phyloP scores from a whole-genome alignment of 30 jellyfish, hydroid and myxozoan species.

The Aurelia aurita region DNA sequence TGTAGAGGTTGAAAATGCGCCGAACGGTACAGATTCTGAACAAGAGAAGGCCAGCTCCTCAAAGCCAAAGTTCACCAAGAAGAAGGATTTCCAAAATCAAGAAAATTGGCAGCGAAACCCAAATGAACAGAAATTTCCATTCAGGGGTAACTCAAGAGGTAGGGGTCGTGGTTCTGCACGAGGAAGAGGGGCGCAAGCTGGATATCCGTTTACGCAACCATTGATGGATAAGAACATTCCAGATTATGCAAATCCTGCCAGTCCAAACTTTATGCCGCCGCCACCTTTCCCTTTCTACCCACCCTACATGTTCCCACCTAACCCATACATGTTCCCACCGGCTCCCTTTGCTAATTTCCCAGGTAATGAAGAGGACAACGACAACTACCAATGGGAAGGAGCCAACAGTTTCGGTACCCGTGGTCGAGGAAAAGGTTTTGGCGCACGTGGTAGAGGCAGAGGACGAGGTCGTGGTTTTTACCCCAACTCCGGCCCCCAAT shows the following conservation, averaged over 20 bases:
- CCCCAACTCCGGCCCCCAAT: not conserved
- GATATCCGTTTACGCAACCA: not conserved
- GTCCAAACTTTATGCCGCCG: not conserved
- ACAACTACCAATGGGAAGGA: not conserved
- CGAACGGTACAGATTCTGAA: too few relatives aligned
- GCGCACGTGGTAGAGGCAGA: constrained; percentile 8
- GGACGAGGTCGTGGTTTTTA: constrained; percentile 7
- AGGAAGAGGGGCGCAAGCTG: constrained; percentile 3
- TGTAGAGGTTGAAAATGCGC: too few relatives aligned
- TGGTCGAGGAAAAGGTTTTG: not conserved
- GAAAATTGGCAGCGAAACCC: too few relatives aligned
- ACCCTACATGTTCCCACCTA: not conserved
- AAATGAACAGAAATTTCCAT: not conserved
- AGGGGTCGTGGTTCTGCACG: not conserved
- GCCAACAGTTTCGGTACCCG: not conserved
- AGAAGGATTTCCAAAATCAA: too few relatives aligned
- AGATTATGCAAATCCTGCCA: not conserved
- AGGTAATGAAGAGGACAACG: not conserved
- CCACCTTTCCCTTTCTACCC: not conserved
- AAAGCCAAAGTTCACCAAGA: too few relatives aligned
- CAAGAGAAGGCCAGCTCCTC: too few relatives aligned
- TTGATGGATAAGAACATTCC: not conserved
- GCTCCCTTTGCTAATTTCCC: not conserved
- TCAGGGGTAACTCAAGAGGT: constrained; percentile 1
- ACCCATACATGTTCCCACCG: constrained; percentile 40